phyloP scores from a whole-genome alignment of 2,797 vertebrate species.

The Uromys caudimaculatus region DNA sequence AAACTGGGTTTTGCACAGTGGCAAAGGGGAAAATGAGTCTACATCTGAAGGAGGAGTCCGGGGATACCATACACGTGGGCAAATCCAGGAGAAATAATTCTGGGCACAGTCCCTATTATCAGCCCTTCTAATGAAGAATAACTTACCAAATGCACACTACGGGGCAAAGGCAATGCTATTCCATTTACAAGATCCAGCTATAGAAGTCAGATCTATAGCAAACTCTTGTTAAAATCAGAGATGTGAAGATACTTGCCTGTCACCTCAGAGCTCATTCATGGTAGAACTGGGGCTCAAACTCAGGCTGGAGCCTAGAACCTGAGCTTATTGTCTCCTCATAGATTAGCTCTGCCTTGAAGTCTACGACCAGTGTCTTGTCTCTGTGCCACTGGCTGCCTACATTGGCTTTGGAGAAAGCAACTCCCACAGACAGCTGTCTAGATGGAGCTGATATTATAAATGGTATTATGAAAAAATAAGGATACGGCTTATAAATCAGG shows the following conservation, averaged over 20 bases:
- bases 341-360: background rate
- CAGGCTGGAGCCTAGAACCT: background rate
- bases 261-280: background rate
- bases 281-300: background rate
- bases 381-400: background rate
- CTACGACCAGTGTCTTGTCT: background rate
- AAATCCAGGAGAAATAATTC: background rate
- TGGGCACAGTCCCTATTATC: background rate
- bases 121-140: background rate
- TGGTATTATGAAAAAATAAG: conserved; percentile 77
- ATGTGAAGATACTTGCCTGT: background rate
- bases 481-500: conserved; percentile 79
- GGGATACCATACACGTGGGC: background rate
- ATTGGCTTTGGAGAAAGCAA: conserved; percentile 53
- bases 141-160: background rate
- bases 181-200: background rate
- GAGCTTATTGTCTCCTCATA: background rate
- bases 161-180: background rate
- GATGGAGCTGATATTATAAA: conserved; percentile 78
- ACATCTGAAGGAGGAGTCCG: background rate
- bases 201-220: background rate
- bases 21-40: background rate
- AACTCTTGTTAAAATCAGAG: background rate
- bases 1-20: background rate
- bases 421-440: conserved; percentile 69